phyloP scores from a whole-genome alignment of 2,888 invertebrate species.

The Melinaea menophilus region DNA sequence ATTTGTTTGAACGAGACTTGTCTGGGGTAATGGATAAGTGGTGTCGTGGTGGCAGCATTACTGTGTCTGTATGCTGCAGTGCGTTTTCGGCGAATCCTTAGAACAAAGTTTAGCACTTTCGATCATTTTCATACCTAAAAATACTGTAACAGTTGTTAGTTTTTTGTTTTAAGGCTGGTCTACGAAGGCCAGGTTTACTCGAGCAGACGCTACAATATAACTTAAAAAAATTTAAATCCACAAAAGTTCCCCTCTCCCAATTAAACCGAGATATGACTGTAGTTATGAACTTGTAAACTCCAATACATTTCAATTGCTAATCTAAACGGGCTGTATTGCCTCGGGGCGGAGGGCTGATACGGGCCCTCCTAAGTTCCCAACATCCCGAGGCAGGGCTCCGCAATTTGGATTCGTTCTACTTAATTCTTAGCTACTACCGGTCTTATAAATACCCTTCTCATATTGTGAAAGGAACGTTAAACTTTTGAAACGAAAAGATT shows the following conservation, averaged over 20 bases:
- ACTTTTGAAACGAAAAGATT: constrained; percentile 6
- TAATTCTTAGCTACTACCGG: constrained; percentile 15
- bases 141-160: too few relatives aligned
- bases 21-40: constrained; percentile 6
- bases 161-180: too few relatives aligned
- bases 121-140: too few relatives aligned
- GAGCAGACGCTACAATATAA: background rate
- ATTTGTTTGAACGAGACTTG: constrained; percentile 8
- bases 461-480: constrained; percentile 3
- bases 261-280: constrained; percentile 32
- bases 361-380: constrained; percentile 26
- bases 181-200: too few relatives aligned
- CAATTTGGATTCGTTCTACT: constrained; percentile 28
- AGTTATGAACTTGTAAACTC: constrained; percentile 35
- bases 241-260: constrained; percentile 21
- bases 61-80: background rate
- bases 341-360: constrained; percentile 25
- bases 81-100: too few relatives aligned
- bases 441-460: constrained; percentile 6
- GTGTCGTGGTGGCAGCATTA: background rate
- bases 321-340: constrained; percentile 28
- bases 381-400: constrained; percentile 30
- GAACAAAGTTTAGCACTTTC: too few relatives aligned
- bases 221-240: background rate
- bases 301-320: constrained; percentile 39